These are phyloP conservation scores for Tragelaphus buxtoni DNA, from an alignment of 2,113 vertebrate genomes.

Conservation along the genomic window DNA sequence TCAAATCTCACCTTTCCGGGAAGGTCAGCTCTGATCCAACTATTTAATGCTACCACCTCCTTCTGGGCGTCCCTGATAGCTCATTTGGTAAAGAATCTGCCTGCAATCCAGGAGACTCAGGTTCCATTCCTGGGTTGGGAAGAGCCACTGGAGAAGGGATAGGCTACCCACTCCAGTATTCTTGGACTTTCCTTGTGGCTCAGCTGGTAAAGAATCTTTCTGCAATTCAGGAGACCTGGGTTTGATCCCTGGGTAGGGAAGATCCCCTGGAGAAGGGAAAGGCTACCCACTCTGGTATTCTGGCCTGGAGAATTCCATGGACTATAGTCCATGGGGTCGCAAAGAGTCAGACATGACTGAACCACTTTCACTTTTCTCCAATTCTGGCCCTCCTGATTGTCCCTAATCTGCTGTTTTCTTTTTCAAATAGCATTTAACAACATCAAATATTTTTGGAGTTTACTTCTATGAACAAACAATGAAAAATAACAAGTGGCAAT, in stretches of 20 bases:
- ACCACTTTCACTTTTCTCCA: not conserved
- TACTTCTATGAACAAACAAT: not conserved
- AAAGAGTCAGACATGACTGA: not conserved
- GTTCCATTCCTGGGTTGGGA: not conserved
- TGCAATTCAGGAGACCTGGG: not conserved
- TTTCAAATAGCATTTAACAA: not conserved
- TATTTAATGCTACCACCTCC: not conserved
- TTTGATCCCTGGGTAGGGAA: no score
- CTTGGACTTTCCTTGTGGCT: not conserved
- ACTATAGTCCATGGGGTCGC: fast-evolving
- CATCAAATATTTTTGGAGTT: not conserved
- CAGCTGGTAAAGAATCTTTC: not conserved
- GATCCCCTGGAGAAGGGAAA: not conserved
- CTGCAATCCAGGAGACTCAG: not conserved
- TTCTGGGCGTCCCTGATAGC: not conserved
- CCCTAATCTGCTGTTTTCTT: not conserved
- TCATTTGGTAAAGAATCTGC: not conserved
- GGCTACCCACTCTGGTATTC: not conserved
- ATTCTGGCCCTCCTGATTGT: not conserved
- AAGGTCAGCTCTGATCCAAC: not conserved
- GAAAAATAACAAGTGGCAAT: not conserved
- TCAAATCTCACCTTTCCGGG: not conserved
- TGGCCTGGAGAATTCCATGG: not conserved
- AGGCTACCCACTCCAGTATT: not conserved
- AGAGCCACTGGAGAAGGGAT: not conserved